phyloP scores from a whole-genome alignment of 2,888 invertebrate genomes.

The Nymphalis c-album region DNA sequence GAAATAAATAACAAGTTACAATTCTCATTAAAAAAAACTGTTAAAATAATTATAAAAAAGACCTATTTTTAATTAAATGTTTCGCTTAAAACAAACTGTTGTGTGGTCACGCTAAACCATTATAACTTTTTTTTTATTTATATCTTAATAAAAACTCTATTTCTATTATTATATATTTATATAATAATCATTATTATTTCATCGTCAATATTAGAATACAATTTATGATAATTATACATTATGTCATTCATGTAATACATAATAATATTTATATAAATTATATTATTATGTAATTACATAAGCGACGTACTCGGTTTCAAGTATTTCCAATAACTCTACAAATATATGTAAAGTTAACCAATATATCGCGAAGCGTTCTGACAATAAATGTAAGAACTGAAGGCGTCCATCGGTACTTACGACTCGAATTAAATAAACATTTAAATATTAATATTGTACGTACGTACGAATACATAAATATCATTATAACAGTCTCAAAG shows the following conservation, averaged over 20 bases:
- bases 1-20: constrained; percentile 82
- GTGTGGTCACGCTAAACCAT: constrained; percentile 73
- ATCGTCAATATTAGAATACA: constrained; percentile 76
- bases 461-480: constrained; percentile 79
- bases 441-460: constrained; percentile 76
- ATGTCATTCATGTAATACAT: constrained; percentile 60
- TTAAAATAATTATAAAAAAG: constrained; percentile 75
- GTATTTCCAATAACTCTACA: constrained; percentile 48
- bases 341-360: constrained; percentile 42
- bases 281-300: constrained; percentile 27
- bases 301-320: constrained; percentile 40
- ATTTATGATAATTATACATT: constrained; percentile 71
- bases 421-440: constrained; percentile 77
- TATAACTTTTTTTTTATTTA: constrained; percentile 73
- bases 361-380: constrained; percentile 41
- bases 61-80: constrained; percentile 59
- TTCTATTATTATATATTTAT: constrained; percentile 79
- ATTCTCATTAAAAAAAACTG: constrained; percentile 72
- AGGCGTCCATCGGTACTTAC: constrained; percentile 63
- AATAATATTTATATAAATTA: constrained; percentile 43
- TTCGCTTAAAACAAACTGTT: constrained; percentile 65
- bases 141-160: constrained; percentile 81
- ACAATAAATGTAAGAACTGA: constrained; percentile 52
- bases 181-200: constrained; percentile 79
- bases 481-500: constrained; percentile 77